phyloP scores from a whole-genome alignment of 2,888 invertebrate genomes.

The Apodemia zela region DNA sequence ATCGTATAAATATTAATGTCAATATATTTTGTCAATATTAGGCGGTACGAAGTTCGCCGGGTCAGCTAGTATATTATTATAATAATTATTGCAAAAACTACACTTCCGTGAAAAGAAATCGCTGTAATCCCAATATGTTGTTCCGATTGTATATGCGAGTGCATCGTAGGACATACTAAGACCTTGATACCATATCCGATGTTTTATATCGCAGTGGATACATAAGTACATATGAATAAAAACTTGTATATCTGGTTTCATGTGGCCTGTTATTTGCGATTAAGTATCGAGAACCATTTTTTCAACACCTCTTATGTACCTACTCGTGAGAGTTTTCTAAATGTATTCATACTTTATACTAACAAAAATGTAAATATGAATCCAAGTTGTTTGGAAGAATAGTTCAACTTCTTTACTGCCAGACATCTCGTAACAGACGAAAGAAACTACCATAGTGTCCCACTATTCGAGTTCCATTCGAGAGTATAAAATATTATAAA shows the following conservation, averaged over 20 bases:
- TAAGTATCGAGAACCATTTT: background rate
- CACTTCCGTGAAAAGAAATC: slow-evolving; percentile 12
- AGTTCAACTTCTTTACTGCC: no score
- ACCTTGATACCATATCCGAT: slow-evolving; percentile 14
- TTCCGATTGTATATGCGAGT: slow-evolving; percentile 10
- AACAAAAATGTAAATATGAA: no score
- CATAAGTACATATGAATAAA: background rate
- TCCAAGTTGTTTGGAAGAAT: no score
- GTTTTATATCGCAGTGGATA: background rate
- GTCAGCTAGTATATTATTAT: no score
- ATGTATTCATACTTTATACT: background rate
- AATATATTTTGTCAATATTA: no score
- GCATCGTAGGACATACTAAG: slow-evolving; percentile 3
- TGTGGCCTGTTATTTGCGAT: background rate
- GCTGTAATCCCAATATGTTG: background rate
- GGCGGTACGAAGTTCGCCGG: no score
- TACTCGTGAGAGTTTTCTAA: background rate
- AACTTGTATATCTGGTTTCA: slow-evolving; percentile 16
- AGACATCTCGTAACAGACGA: no score
- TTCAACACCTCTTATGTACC: background rate
- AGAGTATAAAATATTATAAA: no score
- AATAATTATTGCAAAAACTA: background rate
- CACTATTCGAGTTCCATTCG: no score
- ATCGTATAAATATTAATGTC: no score
- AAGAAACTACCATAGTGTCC: no score